phyloP scores from a whole-genome alignment of 2,797 vertebrate species.

The Acropternis orthonyx region DNA sequence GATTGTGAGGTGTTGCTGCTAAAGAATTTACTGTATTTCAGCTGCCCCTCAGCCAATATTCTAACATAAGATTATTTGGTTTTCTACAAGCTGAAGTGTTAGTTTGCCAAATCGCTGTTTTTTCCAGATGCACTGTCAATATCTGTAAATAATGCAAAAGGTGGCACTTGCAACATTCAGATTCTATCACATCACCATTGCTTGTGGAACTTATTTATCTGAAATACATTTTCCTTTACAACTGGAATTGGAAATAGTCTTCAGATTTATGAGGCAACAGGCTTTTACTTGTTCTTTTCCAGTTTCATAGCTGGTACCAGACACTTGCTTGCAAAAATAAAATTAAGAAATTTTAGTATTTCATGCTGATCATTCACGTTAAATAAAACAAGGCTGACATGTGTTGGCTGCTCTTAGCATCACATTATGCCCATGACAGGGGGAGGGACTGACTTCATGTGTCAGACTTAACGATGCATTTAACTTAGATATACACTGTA shows the following conservation, averaged over 20 bases:
- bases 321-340: not conserved
- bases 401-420: not conserved
- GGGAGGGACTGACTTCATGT: not conserved
- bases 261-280: not conserved
- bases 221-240: not conserved
- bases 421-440: not conserved
- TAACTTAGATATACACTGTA: not conserved
- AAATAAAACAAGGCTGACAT: not conserved
- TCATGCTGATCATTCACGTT: not conserved
- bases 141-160: conserved; percentile 15
- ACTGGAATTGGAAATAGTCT: not conserved
- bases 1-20: not conserved
- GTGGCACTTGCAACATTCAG: not conserved
- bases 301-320: not conserved
- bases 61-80: not conserved
- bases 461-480: not conserved
- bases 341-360: not conserved
- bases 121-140: not conserved
- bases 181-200: not conserved
- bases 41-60: not conserved
- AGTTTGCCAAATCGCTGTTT: not conserved
- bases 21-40: not conserved
- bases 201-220: not conserved
- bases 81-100: not conserved
- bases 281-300: not conserved